Conservation (phyloP, 2,113 vertebrate species). For the Rhea pennata region DNA sequence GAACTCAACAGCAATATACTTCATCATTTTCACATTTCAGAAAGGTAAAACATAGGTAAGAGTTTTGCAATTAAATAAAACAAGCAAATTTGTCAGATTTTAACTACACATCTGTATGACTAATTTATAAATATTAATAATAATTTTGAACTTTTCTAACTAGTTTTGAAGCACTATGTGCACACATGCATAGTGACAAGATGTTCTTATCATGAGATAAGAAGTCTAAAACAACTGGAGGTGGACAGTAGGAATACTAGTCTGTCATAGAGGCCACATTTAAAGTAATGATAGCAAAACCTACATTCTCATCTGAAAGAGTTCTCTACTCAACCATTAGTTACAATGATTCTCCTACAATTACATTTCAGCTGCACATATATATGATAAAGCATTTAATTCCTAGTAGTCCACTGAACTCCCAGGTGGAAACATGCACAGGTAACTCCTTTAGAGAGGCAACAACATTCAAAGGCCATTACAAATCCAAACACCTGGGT, state of each 20-base stretch:
- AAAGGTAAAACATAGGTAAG: background rate
- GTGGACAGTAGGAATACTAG: background rate
- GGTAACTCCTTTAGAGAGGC: background rate
- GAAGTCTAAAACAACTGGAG: background rate
- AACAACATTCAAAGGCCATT: constrained; percentile 25
- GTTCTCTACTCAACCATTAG: background rate
- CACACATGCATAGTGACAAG: background rate
- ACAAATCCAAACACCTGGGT: constrained; percentile 6
- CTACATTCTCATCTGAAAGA: background rate
- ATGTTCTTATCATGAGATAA: background rate
- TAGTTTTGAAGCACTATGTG: background rate
- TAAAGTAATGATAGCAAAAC: no score
- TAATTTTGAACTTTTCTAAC: background rate
- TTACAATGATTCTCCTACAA: background rate
- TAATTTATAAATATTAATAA: background rate
- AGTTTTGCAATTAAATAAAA: constrained; percentile 8
- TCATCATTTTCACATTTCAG: background rate
- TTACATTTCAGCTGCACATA: background rate
- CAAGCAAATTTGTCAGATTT: background rate
- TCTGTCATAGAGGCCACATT: background rate
- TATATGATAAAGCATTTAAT: background rate
- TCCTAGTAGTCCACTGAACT: background rate
- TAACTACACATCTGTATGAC: background rate
- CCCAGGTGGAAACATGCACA: background rate
- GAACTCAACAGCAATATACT: background rate